Conservation (phyloP, 2,888 invertebrate genomes). For the Sinodicranocentrus sp. region DNA sequence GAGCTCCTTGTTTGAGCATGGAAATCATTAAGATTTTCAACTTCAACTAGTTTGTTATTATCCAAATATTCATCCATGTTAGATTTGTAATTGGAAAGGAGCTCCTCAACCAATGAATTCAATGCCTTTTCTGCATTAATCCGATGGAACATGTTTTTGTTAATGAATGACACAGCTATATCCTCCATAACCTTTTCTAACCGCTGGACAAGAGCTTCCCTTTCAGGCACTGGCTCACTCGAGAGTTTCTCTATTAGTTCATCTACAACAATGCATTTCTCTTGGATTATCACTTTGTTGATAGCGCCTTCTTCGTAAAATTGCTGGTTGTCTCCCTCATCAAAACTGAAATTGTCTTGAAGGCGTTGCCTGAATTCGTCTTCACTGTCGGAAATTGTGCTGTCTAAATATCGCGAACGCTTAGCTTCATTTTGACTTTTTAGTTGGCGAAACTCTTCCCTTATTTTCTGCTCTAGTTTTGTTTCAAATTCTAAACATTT, state of each 20-base stretch:
- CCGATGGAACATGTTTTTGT: conserved; percentile 11
- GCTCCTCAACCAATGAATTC: background rate
- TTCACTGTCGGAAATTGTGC: background rate
- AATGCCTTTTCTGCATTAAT: conserved; percentile 19
- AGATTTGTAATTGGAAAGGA: background rate
- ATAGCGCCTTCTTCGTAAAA: conserved; percentile 39
- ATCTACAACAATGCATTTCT: background rate
- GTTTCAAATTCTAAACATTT: conserved; percentile 6
- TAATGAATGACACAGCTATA: background rate
- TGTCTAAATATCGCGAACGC: background rate
- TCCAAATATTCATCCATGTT: background rate
- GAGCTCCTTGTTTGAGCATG: background rate
- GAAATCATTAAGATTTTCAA: background rate
- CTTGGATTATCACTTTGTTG: background rate
- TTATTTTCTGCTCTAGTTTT: background rate
- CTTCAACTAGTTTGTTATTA: background rate
- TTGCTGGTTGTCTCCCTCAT: background rate
- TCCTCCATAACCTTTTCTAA: background rate
- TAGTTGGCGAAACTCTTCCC: background rate
- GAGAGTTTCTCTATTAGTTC: conserved; percentile 28
- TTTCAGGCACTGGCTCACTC: background rate
- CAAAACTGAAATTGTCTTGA: conserved; percentile 1
- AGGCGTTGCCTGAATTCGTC: background rate
- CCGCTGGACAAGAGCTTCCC: too few species aligned
- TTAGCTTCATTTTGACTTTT: conserved; percentile 28